Conservation (phyloP, 2,797 vertebrate genomes). For the Urophycis tenuis region DNA sequence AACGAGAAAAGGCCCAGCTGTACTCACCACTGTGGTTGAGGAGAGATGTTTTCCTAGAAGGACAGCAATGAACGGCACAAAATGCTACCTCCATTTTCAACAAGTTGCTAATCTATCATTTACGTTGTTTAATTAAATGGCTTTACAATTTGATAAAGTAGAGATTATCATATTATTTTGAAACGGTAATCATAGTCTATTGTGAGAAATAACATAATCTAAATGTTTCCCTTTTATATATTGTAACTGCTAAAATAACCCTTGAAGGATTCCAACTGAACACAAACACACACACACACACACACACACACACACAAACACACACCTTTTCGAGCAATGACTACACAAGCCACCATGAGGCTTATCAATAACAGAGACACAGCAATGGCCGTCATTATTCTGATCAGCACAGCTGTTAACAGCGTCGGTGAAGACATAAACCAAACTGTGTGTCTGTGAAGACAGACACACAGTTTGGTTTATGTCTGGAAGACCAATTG, state of each 20-base stretch:
- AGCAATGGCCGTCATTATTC: conserved; percentile 29
- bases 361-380: conserved; percentile 23
- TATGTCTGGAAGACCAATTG: background rate
- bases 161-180: background rate
- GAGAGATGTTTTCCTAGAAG: conserved; percentile 8
- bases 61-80: conserved; percentile 4
- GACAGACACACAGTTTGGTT: conserved; percentile 12
- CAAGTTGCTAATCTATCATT: background rate
- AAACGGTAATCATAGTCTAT: background rate
- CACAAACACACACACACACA: background rate
- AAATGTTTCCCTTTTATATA: no score
- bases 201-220: background rate
- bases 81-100: background rate
- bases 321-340: conserved; percentile 35
- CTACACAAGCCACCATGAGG: conserved; percentile 34
- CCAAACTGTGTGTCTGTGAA: conserved; percentile 33
- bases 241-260: no score
- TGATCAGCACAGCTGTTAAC: conserved; percentile 29
- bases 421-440: no score
- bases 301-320: background rate
- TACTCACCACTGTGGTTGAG: conserved; percentile 41
- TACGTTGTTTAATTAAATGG: background rate
- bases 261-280: background rate
- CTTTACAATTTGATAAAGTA: background rate
- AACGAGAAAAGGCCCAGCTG: background rate